These are phyloP conservation scores for Himalopsyche phryganea DNA, from an alignment of 1,140 invertebrate genomes.

Conservation along the genomic window DNA sequence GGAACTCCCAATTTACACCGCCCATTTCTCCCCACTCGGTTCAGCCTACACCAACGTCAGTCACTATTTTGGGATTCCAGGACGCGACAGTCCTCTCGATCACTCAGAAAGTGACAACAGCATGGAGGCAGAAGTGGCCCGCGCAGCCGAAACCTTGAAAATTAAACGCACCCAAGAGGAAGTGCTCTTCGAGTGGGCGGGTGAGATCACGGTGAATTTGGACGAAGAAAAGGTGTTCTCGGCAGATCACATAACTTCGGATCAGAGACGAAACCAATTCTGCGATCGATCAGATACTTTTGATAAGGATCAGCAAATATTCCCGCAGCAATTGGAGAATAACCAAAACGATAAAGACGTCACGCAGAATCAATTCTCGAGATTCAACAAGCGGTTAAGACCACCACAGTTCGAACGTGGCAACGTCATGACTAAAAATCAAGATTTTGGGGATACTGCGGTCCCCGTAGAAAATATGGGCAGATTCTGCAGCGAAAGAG, in stretches of 20 bases:
- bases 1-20: slow-evolving; percentile 27
- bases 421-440: too few relatives aligned
- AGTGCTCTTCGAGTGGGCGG: slow-evolving; percentile 24
- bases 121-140: slow-evolving; percentile 28
- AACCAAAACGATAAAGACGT: neutral
- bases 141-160: slow-evolving; percentile 20
- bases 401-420: too few relatives aligned
- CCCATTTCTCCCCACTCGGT: slow-evolving; percentile 20
- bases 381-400: too few relatives aligned
- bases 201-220: slow-evolving; percentile 13
- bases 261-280: too few relatives aligned
- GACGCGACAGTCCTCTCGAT: slow-evolving; percentile 3
- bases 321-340: neutral
- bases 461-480: too few relatives aligned
- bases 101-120: slow-evolving; percentile 22
- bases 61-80: slow-evolving; percentile 11
- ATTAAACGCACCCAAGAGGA: slow-evolving; percentile 23
- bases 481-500: too few relatives aligned
- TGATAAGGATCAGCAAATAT: neutral
- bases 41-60: slow-evolving; percentile 6
- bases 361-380: neutral
- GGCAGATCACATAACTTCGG: too few relatives aligned
- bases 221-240: slow-evolving; percentile 11
- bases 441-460: too few relatives aligned
- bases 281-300: too few relatives aligned